A percentile compares a stretch with the other conserved stretches of the same genome.
phyloP scores from a whole-genome alignment of 2,888 invertebrate genomes.

The Hesperia comma region DNA sequence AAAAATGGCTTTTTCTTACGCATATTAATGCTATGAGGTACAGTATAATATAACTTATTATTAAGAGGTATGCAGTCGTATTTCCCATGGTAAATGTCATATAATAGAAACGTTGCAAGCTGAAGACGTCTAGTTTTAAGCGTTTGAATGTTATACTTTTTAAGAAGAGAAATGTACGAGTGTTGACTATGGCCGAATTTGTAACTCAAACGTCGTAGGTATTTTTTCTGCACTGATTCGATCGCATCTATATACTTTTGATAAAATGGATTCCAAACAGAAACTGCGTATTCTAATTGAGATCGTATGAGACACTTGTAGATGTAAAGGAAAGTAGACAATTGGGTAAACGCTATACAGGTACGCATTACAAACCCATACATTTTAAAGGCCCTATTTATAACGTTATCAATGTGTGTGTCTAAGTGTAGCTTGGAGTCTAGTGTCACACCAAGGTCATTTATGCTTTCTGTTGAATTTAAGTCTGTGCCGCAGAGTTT shows the following conservation, averaged over 20 bases:
- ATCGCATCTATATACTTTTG: constrained; percentile 28
- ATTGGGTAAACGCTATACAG: constrained; percentile 25
- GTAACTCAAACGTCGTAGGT: constrained; percentile 17
- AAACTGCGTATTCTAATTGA: constrained; percentile 37
- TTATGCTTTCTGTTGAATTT: neutral
- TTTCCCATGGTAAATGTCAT: constrained; percentile 13
- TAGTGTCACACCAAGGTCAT: constrained; percentile 38
- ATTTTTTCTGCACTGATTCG: too few species aligned
- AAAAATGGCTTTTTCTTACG: constrained; percentile 19
- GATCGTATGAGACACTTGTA: constrained; percentile 37
- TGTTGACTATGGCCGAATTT: constrained; percentile 10
- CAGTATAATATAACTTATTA: constrained; percentile 18
- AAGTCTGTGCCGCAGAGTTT: constrained; percentile 6
- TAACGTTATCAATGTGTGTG: too few species aligned
- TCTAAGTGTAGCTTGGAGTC: constrained; percentile 39
- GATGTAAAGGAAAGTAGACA: constrained; percentile 29
- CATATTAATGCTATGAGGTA: neutral
- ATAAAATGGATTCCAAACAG: constrained; percentile 35
- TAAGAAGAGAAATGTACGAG: constrained; percentile 10
- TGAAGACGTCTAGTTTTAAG: constrained; percentile 21
- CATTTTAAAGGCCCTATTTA: constrained; percentile 39
- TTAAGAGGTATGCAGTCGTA: constrained; percentile 19
- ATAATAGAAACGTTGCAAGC: too few species aligned
- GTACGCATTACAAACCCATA: constrained; percentile 40
- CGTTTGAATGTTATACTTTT: constrained; percentile 18